phyloP scores from a whole-genome alignment of 2,113 vertebrate species.

The Mobula hypostoma region DNA sequence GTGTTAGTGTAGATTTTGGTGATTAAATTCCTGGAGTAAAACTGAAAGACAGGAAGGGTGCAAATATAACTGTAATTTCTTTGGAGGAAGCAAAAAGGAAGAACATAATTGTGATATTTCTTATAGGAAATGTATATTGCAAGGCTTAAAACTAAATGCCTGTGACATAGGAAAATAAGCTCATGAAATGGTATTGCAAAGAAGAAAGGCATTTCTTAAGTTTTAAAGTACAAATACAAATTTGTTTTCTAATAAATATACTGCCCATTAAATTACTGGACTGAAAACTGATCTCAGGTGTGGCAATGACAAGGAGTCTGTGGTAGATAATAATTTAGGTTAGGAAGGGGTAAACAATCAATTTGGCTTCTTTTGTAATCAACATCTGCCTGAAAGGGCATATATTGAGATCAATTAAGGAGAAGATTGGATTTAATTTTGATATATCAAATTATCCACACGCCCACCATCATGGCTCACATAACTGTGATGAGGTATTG shows the following conservation, averaged over 20 bases:
- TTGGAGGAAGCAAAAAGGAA: not conserved
- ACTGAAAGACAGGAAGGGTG: not conserved
- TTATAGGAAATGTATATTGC: not conserved
- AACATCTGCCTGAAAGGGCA: too few species aligned
- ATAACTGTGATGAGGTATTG: not conserved
- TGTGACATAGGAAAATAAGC: not conserved
- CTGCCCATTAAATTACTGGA: too few species aligned
- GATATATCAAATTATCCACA: not conserved
- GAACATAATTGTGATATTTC: not conserved
- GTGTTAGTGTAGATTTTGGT: too few species aligned
- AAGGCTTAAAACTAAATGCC: not conserved
- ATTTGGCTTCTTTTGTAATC: too few species aligned
- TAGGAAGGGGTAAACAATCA: not conserved
- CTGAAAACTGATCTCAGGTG: too few species aligned
- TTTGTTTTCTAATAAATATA: too few species aligned
- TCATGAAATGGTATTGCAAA: not conserved
- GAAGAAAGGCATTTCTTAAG: not conserved
- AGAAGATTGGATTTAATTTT: not conserved
- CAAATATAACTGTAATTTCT: not conserved
- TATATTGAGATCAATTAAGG: not conserved
- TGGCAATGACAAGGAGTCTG: too few species aligned
- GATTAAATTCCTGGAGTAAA: not conserved
- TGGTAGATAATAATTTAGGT: not conserved
- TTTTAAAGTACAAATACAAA: too few species aligned
- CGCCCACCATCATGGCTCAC: not conserved